Percentiles rank a stretch among this genome's conserved stretches.
These are phyloP conservation scores for Catharus ustulatus DNA, from an alignment of 2,797 vertebrate species.

Conservation along the genomic window DNA sequence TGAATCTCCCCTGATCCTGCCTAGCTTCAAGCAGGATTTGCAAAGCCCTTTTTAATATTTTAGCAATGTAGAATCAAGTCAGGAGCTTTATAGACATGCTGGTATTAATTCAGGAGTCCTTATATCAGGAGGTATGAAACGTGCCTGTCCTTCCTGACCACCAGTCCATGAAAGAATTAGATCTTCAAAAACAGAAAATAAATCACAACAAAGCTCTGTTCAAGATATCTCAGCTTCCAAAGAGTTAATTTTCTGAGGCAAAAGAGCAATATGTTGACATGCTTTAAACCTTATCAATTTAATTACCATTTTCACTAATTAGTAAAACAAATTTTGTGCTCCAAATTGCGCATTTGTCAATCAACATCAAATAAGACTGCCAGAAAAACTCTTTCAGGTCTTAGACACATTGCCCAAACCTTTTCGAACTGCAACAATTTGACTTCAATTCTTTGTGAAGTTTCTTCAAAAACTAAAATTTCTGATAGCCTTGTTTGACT, in stretches of 20 bases:
- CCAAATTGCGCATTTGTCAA: slow-evolving; percentile 5
- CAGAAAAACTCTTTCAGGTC: not conserved
- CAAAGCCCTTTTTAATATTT: not conserved
- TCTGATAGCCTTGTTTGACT: not conserved
- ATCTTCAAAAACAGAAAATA: not conserved
- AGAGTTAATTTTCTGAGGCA: not conserved
- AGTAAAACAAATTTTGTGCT: not conserved
- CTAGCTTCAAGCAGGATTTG: not conserved
- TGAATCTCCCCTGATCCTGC: not conserved
- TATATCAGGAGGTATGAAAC: not conserved
- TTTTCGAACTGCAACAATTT: not conserved
- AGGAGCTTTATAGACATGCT: fast-evolving
- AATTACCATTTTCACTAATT: slow-evolving; percentile 14
- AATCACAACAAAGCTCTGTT: not conserved
- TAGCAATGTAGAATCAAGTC: not conserved
- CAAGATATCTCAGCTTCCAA: not conserved
- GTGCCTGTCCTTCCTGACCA: not conserved
- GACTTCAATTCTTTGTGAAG: not conserved
- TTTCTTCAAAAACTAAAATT: not conserved
- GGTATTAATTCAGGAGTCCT: not conserved
- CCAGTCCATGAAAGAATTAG: not conserved
- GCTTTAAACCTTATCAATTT: not conserved
- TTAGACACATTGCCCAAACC: not conserved
- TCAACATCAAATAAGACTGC: not conserved
- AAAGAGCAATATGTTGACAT: not conserved